Percentiles rank a stretch among this genome's conserved stretches.
Conservation (phyloP, 2,797 vertebrate genomes). For the Coregonus ussuriensis region DNA sequence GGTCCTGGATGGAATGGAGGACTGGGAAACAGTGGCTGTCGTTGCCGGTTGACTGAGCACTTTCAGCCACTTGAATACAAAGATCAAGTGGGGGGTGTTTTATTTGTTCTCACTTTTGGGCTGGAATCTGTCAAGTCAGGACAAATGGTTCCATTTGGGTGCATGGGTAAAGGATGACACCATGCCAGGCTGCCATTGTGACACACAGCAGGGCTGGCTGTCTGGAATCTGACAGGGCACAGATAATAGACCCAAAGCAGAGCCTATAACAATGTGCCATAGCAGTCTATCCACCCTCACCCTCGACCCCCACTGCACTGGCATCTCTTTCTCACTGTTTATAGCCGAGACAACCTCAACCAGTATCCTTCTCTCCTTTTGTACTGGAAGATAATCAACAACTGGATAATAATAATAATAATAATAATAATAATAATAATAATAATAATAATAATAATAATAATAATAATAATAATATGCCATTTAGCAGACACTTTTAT, state of each 20-base stretch:
- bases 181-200: slow-evolving; percentile 51
- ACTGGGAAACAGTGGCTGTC: slow-evolving; percentile 50
- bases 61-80: slow-evolving; percentile 55
- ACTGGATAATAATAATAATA: background rate
- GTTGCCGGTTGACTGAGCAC: slow-evolving; percentile 67
- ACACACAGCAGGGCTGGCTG: slow-evolving; percentile 54
- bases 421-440: too few relatives aligned
- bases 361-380: background rate
- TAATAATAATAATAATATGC: too few relatives aligned
- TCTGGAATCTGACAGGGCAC: slow-evolving; percentile 55
- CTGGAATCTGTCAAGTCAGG: slow-evolving; percentile 68
- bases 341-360: background rate
- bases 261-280: slow-evolving; percentile 18
- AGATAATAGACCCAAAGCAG: slow-evolving; percentile 10
- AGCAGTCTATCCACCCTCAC: background rate
- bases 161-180: slow-evolving; percentile 42
- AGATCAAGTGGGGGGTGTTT: slow-evolving; percentile 38
- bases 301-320: background rate
- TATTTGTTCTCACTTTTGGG: slow-evolving; percentile 46
- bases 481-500: too few relatives aligned
- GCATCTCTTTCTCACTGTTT: background rate
- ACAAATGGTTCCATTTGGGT: slow-evolving; percentile 60
- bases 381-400: background rate
- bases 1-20: too few relatives aligned
- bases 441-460: too few relatives aligned